Base-by-base conservation (phyloP, 2,797 vertebrate species). In the Melanotaenia pygmaea region DNA sequence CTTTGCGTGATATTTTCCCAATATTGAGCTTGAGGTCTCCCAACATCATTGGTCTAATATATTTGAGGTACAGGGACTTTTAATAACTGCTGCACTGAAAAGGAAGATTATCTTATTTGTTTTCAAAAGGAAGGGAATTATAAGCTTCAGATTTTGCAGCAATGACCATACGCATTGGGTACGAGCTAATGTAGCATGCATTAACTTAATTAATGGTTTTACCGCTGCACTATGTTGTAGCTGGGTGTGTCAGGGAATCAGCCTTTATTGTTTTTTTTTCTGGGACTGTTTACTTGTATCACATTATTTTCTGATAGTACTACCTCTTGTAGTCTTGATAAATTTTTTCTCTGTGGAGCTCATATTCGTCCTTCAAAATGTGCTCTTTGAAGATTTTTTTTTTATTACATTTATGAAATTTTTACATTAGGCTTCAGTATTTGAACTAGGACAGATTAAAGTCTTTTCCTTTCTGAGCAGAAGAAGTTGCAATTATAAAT, bases 271-370 rank as follows among this genome's bases (percentile, higher is more conserved):
- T 57, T 75, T 66, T 74, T 30, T 59, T 69, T 57, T 22, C 45
- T 38, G 68, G 28, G 9, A 50, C 45, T 59, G 40, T 71, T 81
- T 75, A 70, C 51, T 28, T 64, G 43, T 10, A 4, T 64, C 54
- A 72, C 18, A 22, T 43, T 59, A 38, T 58, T 70, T 3, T 72
- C 34, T 74, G 64, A 71, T 77, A 59, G 64, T 77, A 54, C 26
- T 82, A 62, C 66, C 73, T 74, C 63, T 84, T 70, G 47, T 65
- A 35, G 71, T 85, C 34, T 76, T 66, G n/a, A 57, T 64, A 51
- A 65, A 45, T 71, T 28, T 28, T 54, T 26, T 28, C 59, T 70
- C 22, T 70, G 59, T 77, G 50, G 77, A 72, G 67, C 67, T 62
- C 22, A 32, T 63, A 63, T 72, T 6, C 54, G 37, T 70, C 59